Base-by-base conservation (phyloP, 2,888 invertebrate genomes). In the Apocheima hispidaria region DNA sequence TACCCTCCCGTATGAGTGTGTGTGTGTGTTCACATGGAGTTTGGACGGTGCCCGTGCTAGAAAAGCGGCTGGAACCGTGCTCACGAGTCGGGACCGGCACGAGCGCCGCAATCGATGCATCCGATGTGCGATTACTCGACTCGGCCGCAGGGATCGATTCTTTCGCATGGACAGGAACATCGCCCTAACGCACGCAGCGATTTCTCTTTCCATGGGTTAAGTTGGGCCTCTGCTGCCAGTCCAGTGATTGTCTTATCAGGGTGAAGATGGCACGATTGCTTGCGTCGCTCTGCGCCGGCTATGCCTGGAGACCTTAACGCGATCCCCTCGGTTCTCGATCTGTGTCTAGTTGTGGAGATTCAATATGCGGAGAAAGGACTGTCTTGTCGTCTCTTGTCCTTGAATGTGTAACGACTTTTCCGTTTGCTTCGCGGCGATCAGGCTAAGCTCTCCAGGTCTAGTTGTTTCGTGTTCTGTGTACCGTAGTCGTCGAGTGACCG, bases 401-500 rank as follows among this genome's bases (percentile, higher is more conserved):
- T 16, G 54, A 9, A 26, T 35, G 36, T 41, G 5, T 21, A 1
- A 6, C n/a, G 10, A 18, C 14, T 14, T 14, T 28, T 28, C 51
- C 40, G 28, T 28, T 28, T 9, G 30, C 23, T 6, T 38, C 26
- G 51, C 38, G 40, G 49, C 36, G 56, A 62, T 51, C 56, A 46
- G 28, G 41, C 51, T 57, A 56, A 62, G 64, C 51, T 56, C 48
- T 62, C 61, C 61, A 62, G 48, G 61, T 46, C 74, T 79, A 76
- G 81, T 80, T 86, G 87, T 84, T 85, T 77, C 86, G 89, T 90
- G 88, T 88, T 90, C 85, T 88, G 88, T 91, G 91, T 92, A 88
- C 86, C 83, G 87, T 92, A 92, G 92, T 86, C 91, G 92, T 92
- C 89, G 86, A 90, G 91, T 92, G 91, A 88, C 82, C 86, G 88